Evolutionary conservation across 2,797 vertebrate genomes (phyloP).

Genomic region (Erpetoichthys calabaricus): DNA sequence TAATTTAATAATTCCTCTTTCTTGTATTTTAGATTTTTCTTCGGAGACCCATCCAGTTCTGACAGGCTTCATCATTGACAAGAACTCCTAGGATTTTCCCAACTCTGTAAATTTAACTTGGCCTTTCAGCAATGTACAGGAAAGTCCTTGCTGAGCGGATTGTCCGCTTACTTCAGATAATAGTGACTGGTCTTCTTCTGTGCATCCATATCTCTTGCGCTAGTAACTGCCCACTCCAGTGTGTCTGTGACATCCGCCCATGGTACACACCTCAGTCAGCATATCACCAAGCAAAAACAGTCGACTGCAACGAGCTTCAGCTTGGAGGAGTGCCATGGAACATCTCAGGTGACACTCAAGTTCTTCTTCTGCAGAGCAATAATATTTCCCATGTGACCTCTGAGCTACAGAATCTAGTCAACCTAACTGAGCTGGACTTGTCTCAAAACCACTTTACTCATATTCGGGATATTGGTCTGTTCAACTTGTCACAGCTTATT

Average conservation of each 20-base stretch:
- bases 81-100: too few relatives aligned
- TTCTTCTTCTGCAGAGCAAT: conserved; percentile 66
- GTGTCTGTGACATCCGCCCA: conserved; percentile 64
- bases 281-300: conserved; percentile 58
- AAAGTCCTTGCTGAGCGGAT: background rate
- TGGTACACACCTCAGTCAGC: conserved; percentile 70
- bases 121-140: background rate
- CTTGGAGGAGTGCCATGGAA: conserved; percentile 45
- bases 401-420: conserved; percentile 51
- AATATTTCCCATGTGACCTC: conserved; percentile 52
- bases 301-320: conserved; percentile 66
- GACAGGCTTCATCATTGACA: too few relatives aligned
- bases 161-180: conserved; percentile 14
- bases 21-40: too few relatives aligned
- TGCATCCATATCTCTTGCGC: conserved; percentile 16
- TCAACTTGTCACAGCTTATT: conserved; percentile 47
- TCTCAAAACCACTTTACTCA: conserved; percentile 64
- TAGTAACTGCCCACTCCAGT: conserved; percentile 50
- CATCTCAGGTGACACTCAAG: conserved; percentile 53
- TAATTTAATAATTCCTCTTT: too few relatives aligned
- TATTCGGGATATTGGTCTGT: conserved; percentile 46
- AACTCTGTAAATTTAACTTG: too few relatives aligned
- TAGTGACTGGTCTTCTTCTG: conserved; percentile 21
- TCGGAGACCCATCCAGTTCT: too few relatives aligned
- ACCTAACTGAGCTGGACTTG: conserved; percentile 64